A percentile compares a stretch with the other conserved stretches of the same genome.
phyloP scores from a whole-genome alignment of 2,113 vertebrate species.

The Passer domesticus region DNA sequence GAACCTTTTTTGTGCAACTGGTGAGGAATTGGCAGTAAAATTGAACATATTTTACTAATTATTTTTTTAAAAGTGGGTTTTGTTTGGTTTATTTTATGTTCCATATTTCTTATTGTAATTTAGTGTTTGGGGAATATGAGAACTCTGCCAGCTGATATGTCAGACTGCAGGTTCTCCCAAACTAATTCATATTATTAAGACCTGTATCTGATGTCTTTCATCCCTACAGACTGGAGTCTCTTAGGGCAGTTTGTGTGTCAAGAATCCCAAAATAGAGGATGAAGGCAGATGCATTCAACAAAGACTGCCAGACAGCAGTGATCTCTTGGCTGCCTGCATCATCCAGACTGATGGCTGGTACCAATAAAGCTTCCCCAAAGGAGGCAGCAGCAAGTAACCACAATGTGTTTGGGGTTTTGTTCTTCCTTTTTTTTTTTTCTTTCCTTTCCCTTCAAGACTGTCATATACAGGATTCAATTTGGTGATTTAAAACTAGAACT shows the following conservation, averaged over 20 bases:
- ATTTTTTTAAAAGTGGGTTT: background rate
- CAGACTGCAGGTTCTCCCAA: background rate
- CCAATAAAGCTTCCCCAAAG: background rate
- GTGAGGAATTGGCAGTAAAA: background rate
- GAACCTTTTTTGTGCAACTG: background rate
- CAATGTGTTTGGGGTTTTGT: background rate
- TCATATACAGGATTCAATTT: background rate
- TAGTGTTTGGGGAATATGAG: background rate
- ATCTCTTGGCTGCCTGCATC: background rate
- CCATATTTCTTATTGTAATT: background rate
- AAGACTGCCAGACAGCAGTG: background rate
- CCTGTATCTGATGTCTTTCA: background rate
- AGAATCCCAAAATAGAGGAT: background rate
- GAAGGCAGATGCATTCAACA: background rate
- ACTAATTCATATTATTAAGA: background rate
- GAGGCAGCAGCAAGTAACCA: background rate
- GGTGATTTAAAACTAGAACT: background rate
- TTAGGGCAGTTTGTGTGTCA: background rate
- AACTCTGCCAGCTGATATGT: background rate
- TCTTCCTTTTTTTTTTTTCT: fast-evolving
- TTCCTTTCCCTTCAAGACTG: background rate
- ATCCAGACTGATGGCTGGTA: background rate
- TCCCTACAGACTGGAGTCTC: background rate
- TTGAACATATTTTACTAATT: background rate
- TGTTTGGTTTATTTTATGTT: background rate